Conservation (phyloP, 2,888 invertebrate genomes). For the Melinopterus prodromus region DNA sequence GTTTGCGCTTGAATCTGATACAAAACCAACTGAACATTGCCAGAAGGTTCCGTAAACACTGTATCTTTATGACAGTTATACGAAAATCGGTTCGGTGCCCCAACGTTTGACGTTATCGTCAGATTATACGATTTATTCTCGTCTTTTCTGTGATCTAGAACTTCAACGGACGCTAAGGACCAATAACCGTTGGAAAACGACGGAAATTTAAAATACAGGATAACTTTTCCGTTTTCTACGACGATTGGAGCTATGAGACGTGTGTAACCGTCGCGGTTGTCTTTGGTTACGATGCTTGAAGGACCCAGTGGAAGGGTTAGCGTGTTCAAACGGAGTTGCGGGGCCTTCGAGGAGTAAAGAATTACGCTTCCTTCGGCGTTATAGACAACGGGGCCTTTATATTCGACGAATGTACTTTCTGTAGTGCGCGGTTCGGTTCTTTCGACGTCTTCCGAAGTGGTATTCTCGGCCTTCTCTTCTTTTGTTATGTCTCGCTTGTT, state of each 20-base stretch:
- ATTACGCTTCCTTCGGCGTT: conserved; percentile 10
- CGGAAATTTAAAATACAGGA: conserved; percentile 13
- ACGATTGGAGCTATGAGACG: not conserved
- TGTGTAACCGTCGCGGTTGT: conserved; percentile 15
- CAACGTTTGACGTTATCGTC: conserved; percentile 36
- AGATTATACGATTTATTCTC: conserved; percentile 20
- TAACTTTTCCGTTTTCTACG: conserved; percentile 10
- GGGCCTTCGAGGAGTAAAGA: conserved; percentile 9
- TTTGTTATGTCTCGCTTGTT: conserved; percentile 7
- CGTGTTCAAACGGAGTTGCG: not conserved
- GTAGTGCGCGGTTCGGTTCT: not conserved
- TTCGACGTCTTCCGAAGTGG: not conserved
- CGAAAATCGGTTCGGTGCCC: conserved; percentile 59
- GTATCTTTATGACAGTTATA: conserved; percentile 59
- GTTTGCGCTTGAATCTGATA: conserved; percentile 61
- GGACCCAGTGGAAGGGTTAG: not conserved
- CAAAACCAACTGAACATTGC: conserved; percentile 52
- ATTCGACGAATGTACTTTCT: not conserved
- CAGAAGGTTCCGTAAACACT: conserved; percentile 51
- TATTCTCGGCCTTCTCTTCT: not conserved
- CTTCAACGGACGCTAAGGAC: conserved; percentile 11
- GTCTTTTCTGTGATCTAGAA: not conserved
- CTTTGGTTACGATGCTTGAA: not conserved
- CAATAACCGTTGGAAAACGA: conserved; percentile 8
- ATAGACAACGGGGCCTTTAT: conserved; percentile 16